These are phyloP conservation scores for Leuciscus waleckii DNA, from an alignment of 2,797 vertebrate genomes.

Conservation along the genomic window DNA sequence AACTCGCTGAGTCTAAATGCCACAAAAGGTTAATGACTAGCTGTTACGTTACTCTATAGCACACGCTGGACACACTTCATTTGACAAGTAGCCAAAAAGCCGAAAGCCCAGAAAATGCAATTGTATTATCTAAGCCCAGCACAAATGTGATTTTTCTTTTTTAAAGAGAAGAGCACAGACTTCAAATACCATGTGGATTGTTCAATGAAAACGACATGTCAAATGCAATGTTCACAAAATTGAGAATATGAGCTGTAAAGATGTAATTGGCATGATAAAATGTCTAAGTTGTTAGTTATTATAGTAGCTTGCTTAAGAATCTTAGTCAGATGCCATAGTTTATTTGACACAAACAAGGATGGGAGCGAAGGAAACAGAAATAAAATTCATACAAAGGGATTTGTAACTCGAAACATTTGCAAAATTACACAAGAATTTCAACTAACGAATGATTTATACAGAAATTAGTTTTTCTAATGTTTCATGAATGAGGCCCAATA, in stretches of 20 bases:
- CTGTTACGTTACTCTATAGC: conserved; percentile 48
- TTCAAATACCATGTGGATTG: not conserved
- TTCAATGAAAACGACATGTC: not conserved
- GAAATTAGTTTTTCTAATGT: not conserved
- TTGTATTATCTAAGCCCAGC: conserved; percentile 50
- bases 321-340: not conserved
- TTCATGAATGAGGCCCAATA: not conserved
- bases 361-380: not conserved
- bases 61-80: conserved; percentile 51
- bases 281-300: not conserved
- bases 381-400: not conserved
- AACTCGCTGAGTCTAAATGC: conserved; percentile 55
- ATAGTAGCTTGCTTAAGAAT: not conserved
- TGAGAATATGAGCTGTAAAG: not conserved
- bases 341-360: not conserved
- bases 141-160: conserved; percentile 27
- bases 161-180: conserved; percentile 1
- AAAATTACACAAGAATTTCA: not conserved
- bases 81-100: conserved; percentile 54
- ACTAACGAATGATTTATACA: not conserved
- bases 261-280: not conserved
- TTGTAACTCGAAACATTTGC: not conserved
- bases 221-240: not conserved
- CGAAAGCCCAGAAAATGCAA: conserved; percentile 56
- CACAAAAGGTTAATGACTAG: conserved; percentile 61